Percentiles rank a stretch among this genome's conserved stretches.
phyloP scores from a whole-genome alignment of 2,797 vertebrate species.

The Notolabrus celidotus region DNA sequence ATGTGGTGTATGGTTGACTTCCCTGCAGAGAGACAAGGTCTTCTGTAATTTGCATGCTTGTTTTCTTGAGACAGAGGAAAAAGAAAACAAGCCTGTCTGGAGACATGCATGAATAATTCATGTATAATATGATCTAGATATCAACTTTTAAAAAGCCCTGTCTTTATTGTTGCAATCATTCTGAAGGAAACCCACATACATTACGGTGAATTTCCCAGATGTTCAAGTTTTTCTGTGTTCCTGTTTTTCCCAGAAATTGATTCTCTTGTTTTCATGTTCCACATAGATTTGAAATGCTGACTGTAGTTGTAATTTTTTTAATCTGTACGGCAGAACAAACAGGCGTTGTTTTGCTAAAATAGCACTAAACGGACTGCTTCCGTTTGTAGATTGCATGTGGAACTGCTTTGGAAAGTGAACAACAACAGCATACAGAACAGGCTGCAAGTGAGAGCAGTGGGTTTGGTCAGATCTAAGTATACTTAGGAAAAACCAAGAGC shows the following conservation, averaged over 20 bases:
- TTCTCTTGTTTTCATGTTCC: background rate
- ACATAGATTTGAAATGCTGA: constrained; percentile 1
- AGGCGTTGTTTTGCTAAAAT: background rate
- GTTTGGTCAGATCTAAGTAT: background rate
- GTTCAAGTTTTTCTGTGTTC: background rate
- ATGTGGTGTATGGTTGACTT: constrained; percentile 2
- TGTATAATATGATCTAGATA: background rate
- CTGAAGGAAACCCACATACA: background rate
- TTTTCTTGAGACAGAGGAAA: constrained; percentile 30
- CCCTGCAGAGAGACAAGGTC: constrained; percentile 35
- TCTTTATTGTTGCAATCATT: background rate
- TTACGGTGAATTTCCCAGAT: background rate
- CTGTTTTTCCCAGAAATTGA: background rate
- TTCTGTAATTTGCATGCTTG: constrained; percentile 50
- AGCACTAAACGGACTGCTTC: background rate
- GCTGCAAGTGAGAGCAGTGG: background rate
- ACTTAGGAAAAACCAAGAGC: background rate
- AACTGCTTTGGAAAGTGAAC: background rate
- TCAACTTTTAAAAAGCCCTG: background rate
- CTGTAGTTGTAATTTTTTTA: background rate
- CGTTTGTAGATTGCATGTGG: background rate
- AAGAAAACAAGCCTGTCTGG: constrained; percentile 15
- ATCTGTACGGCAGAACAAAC: background rate
- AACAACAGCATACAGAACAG: background rate
- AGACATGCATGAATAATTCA: constrained; percentile 51